Evolutionary conservation across 2,113 vertebrate genomes (phyloP), one percentile per base, ranked within the genome.

Genomic region (Stigmatopora nigra): DNA sequence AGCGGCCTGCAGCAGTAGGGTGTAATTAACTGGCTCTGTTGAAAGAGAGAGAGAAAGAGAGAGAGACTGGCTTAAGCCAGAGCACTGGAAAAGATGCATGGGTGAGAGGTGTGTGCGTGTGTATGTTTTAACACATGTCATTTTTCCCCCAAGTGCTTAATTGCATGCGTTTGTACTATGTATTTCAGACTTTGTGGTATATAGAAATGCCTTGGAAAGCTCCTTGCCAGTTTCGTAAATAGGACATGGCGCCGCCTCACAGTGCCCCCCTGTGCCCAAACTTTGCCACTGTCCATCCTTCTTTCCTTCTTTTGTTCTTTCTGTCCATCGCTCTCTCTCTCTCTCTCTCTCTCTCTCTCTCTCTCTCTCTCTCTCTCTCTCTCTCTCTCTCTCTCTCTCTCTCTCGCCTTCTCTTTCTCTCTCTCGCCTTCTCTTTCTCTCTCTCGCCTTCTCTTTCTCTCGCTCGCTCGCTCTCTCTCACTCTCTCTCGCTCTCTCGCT

Each of bases 11-110:
- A 90, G 90, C 89, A 85, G 86, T 89, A 90, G 89, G 88, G 82
- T 91, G 90, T 91, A 91, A 91, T 92, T 92, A 92, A 91, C 89
- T 89, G 88, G 88, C 89, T 90, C 89, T 92, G 89, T 90, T 90
- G 90, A 91, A 88, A 90, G 88, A 90, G 84, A 88, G 75, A 84
- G 75, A 85, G 86, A 89, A 85, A 85, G 86, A 90, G 83, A 88
- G 87, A 87, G 84, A 86, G 76, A 77, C 76, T 81, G 77, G 81
- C 87, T 82, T 70, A 77, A 85, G 82, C 80, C 78, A 72, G 80
- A 79, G 76, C 71, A 61, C 76, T 79, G 77, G 76, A 79, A 80
- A 83, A 86, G 78, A 80, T 73, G 74, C 59, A 61, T 47, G 82
- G 78, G 80, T 81, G 69, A 77, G 79, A 69, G 60, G 69, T 69